Percentiles rank a stretch among this genome's conserved stretches.
These are phyloP conservation scores for Leptopilina syphax DNA, from an alignment of 2,888 invertebrate genomes.

Conservation along the genomic window DNA sequence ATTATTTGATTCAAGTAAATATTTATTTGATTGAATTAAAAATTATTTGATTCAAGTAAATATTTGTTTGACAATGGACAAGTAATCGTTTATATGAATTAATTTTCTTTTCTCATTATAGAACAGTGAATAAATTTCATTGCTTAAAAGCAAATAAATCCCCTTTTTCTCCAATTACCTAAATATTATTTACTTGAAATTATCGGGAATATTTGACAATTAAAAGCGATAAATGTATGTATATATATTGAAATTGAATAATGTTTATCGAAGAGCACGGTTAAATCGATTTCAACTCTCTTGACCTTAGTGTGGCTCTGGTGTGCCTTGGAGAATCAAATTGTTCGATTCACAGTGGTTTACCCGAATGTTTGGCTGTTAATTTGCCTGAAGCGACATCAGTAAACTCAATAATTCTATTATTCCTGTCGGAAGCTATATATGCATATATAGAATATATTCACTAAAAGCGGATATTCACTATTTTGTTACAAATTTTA, in stretches of 20 bases:
- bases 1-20: too few species aligned
- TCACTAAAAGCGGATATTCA: constrained; percentile 11
- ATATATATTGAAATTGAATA: background rate
- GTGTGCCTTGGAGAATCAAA: constrained; percentile 20
- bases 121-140: too few species aligned
- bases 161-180: too few species aligned
- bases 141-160: too few species aligned
- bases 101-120: too few species aligned
- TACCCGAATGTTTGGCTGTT: constrained; percentile 41
- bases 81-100: too few species aligned
- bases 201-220: too few species aligned
- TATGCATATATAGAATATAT: background rate
- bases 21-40: too few species aligned
- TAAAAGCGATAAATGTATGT: too few species aligned
- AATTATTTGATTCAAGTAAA: too few species aligned
- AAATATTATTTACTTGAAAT: too few species aligned
- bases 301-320: background rate
- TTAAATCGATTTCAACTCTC: background rate
- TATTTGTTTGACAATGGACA: too few species aligned
- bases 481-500: constrained; percentile 2
- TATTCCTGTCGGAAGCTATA: constrained; percentile 34
- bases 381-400: constrained; percentile 42
- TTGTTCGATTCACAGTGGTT: constrained; percentile 41
- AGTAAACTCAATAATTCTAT: constrained; percentile 42
- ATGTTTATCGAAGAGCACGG: background rate